Evolutionary conservation across 2,113 vertebrate species (phyloP).

Genomic region (Eonycteris spelaea): DNA sequence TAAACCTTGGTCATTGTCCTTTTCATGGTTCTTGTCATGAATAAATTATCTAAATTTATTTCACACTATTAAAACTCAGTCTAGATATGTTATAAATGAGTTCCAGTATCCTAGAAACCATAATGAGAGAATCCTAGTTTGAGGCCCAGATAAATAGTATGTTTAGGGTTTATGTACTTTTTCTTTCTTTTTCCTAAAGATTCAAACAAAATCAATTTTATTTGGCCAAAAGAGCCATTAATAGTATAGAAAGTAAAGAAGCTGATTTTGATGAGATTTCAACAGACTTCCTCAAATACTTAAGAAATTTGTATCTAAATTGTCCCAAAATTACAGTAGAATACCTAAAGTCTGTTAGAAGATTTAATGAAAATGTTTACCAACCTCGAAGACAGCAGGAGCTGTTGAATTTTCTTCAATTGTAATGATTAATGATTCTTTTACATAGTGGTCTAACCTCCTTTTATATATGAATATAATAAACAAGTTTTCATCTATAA

Average conservation of each 20-base stretch:
- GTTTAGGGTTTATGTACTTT: neutral
- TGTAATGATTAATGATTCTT: neutral
- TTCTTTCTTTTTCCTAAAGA: neutral
- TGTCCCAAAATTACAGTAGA: neutral
- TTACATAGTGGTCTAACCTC: neutral
- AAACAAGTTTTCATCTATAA: neutral
- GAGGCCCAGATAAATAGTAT: neutral
- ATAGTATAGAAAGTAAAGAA: neutral
- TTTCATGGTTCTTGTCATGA: slow-evolving; percentile 72
- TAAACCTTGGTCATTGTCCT: slow-evolving; percentile 77
- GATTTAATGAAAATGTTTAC: neutral
- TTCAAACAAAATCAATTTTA: slow-evolving; percentile 14
- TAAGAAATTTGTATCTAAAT: neutral
- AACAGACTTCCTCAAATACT: neutral
- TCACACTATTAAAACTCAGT: slow-evolving; percentile 67
- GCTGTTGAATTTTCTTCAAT: neutral
- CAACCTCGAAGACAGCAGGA: neutral
- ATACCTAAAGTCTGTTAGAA: neutral
- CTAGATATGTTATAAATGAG: neutral
- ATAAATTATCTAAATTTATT: slow-evolving; percentile 13
- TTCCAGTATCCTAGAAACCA: neutral
- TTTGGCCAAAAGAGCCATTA: neutral
- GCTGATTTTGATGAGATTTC: slow-evolving; percentile 16
- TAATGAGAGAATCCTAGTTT: neutral
- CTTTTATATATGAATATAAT: neutral